Evolutionary conservation across 2,888 invertebrate species (phyloP).

Genomic region (Amiota communis): DNA sequence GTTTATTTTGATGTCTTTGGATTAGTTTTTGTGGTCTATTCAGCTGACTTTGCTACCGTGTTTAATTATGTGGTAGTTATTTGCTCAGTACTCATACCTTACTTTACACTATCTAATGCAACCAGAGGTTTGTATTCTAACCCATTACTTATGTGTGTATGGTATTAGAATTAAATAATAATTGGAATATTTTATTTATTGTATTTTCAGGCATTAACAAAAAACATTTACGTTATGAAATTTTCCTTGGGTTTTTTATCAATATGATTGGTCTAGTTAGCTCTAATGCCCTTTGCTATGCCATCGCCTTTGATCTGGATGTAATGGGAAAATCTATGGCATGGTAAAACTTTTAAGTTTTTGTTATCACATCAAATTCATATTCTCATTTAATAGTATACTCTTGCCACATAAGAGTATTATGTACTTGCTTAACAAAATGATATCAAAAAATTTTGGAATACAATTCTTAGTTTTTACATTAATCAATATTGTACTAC

Average conservation of each 20-base stretch:
- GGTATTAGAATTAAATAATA: too few species aligned
- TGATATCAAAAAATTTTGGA: too few species aligned
- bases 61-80: slow-evolving; percentile 60
- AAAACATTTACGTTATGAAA: slow-evolving; percentile 63
- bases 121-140: slow-evolving; percentile 59
- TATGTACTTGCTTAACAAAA: too few species aligned
- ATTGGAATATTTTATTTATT: not conserved
- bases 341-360: slow-evolving; percentile 52
- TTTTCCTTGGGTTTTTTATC: slow-evolving; percentile 60
- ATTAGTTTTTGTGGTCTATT: slow-evolving; percentile 58
- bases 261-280: slow-evolving; percentile 61
- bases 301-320: slow-evolving; percentile 62
- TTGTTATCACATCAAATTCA: not conserved
- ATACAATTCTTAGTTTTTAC: too few species aligned
- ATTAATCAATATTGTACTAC: too few species aligned
- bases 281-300: slow-evolving; percentile 56
- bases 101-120: slow-evolving; percentile 58
- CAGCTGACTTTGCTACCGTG: slow-evolving; percentile 57
- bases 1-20: slow-evolving; percentile 66
- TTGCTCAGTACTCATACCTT: slow-evolving; percentile 58
- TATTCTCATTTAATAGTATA: not conserved
- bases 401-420: too few species aligned
- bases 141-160: too few species aligned
- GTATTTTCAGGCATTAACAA: slow-evolving; percentile 58
- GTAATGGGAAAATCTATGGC: slow-evolving; percentile 61